phyloP scores from a whole-genome alignment of 2,888 invertebrate species.

The Eupithecia abbreviata region DNA sequence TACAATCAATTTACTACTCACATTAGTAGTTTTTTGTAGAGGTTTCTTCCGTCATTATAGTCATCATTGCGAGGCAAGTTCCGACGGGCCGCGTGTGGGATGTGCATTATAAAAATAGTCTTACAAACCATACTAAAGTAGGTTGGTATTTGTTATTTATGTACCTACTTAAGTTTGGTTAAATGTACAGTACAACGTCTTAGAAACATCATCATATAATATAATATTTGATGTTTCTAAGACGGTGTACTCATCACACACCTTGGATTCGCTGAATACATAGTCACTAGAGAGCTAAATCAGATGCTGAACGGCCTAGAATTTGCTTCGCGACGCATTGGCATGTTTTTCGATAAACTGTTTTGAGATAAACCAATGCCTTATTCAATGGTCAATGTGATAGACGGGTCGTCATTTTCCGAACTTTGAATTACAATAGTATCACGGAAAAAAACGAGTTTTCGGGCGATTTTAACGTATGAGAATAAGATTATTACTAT shows the following conservation, averaged over 20 bases:
- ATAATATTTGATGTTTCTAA: too few relatives aligned
- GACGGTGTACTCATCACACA: not conserved
- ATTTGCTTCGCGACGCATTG: not conserved
- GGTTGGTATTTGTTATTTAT: not conserved
- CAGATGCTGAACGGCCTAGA: not conserved
- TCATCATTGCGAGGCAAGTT: not conserved
- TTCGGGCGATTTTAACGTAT: too few relatives aligned
- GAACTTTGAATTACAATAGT: not conserved
- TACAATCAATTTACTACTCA: not conserved
- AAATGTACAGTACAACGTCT: too few relatives aligned
- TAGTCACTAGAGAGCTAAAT: not conserved
- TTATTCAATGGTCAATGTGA: not conserved
- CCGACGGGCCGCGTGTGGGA: slow-evolving; percentile 7
- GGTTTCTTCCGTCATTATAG: slow-evolving; percentile 12
- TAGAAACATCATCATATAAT: too few relatives aligned
- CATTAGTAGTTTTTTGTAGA: not conserved
- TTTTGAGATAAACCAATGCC: not conserved
- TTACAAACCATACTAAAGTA: not conserved
- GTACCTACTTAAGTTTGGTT: not conserved
- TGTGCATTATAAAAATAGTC: not conserved
- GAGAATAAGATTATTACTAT: not conserved
- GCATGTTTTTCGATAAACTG: too few relatives aligned
- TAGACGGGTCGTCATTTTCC: not conserved
- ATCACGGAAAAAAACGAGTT: too few relatives aligned
- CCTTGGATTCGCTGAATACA: not conserved